Evolutionary conservation across 2,113 vertebrate genomes (phyloP), one percentile per base, ranked within the genome.

Genomic region (Lamprologus lemairii): DNA sequence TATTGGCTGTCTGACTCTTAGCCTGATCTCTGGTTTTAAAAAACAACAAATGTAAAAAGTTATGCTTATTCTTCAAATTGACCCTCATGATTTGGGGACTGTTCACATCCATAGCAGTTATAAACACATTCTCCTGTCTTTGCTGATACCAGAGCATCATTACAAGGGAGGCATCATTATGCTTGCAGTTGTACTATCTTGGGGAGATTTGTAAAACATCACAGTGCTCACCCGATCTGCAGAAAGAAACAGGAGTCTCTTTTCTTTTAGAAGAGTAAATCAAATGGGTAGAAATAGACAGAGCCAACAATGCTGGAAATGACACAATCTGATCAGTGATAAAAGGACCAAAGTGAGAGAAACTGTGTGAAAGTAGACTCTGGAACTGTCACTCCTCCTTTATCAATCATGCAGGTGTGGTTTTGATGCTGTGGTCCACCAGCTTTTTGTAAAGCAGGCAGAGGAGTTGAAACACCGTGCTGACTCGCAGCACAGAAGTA

Each of bases 81-180:
- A 16, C 51, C 75, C 13, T 96, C 93, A 5, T 83, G 42, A 4
- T 0, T 87, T 6, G 8, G 88, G 1, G 37, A 1, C 26, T 1
- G 16, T 9, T 9, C 28, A 60, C 68, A 88, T n/a, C 87, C 85
- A 4, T 79, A 92, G 5, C 84, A 16, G 49, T 88, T 94, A 94
- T 83, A 8, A 88, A 81, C 26, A 1, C 9, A 13, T 17, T 82
- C 51, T 57, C 58, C 55, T 16, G 0, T 73, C 1, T 85, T 16
- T 95, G 92, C 47, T 92, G 95, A 80, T 96, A 96, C 95, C 96
- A 96, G 5, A 90, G 71, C 92, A 96, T 95, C 1, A 9, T 0
- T 3, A 1, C 0, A 10, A 91, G 88, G 54, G 0, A 17, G 3
- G 0, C 84, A 19, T 94, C 93, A 17, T 93, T 42, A 47, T 96